These are phyloP conservation scores for Crotophaga sulcirostris DNA, from an alignment of 2,113 vertebrate species.

Conservation along the genomic window DNA sequence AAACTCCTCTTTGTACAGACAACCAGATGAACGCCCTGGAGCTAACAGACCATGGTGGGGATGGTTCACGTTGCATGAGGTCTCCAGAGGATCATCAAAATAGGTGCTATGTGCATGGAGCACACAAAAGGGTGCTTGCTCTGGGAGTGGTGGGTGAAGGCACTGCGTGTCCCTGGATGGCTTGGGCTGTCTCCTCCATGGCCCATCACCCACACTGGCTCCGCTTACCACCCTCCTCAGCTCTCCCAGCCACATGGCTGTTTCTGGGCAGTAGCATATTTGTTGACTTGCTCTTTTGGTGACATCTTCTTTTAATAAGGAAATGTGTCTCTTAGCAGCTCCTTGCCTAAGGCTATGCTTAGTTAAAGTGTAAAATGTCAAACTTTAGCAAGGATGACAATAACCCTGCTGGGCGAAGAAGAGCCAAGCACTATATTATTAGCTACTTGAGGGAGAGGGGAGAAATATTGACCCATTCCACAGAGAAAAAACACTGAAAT, in stretches of 20 bases:
- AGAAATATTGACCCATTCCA: conserved; percentile 10
- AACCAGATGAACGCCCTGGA: background rate
- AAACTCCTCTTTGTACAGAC: background rate
- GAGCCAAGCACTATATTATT: conserved; percentile 69
- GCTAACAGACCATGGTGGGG: background rate
- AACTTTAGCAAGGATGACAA: conserved; percentile 78
- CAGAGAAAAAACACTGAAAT: background rate
- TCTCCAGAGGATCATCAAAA: background rate
- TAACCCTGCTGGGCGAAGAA: conserved; percentile 71
- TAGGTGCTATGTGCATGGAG: background rate
- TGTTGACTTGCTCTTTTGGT: conserved; percentile 80
- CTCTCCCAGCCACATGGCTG: background rate
- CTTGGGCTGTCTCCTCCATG: background rate
- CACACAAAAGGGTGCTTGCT: accelerated
- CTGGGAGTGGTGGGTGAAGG: background rate
- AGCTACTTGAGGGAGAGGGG: conserved; percentile 48
- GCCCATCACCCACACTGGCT: background rate
- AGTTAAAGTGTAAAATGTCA: conserved; percentile 83
- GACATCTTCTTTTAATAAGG: conserved; percentile 79
- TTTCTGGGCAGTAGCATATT: conserved; percentile 69
- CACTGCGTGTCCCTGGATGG: background rate
- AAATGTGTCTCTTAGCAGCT: conserved; percentile 77
- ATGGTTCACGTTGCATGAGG: accelerated
- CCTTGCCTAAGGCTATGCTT: conserved; percentile 77
- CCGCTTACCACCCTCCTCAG: accelerated